Base-by-base conservation (phyloP, 2,113 vertebrate species). In the Malaclemys terrapin region DNA sequence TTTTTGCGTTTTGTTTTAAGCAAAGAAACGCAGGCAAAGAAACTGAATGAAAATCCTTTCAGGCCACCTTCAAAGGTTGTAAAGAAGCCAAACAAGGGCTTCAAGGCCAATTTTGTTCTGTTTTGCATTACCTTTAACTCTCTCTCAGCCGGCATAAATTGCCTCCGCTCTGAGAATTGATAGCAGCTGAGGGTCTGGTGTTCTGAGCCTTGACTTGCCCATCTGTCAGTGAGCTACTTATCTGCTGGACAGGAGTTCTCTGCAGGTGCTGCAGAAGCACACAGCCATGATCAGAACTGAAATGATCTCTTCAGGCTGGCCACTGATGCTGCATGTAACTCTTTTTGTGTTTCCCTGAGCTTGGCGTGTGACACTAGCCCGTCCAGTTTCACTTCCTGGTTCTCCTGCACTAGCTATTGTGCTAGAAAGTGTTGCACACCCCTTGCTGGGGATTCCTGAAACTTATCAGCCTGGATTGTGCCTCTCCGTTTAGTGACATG, bases 121-220 rank as follows among this genome's bases (percentile, higher is more conserved):
- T 72, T 72, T 22, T 72, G 65, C 8, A 10, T 72, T 38, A 72
- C 17, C 19, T 72, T 72, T 72, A 38, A 11, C 35, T 38, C n/a
- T 22, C 16, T n/a, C 38, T 75, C 38, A 38, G n/a, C 9, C 0
- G n/a, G 17, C 2, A 2, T n/a, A 16, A n/a, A 8, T 17, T 16
- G 62, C 35, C 31, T 69, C 17, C 7, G 69, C n/a, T 38, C 17
- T 42, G n/a, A 75, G 59, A 31, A 20, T 22, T 10, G 19, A 42
- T 16, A 38, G 69, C 29, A 7, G 59, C 59, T 31, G 29, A 62
- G 59, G 12, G 3, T 62, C 59, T 31, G 59, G 59, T 6, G 59
- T 29, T 7, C 59, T 62, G 59, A 29, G 59, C 59, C 59, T 35
- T 14, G 29, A 62, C 56, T 57, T 57, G 10, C 56, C 56, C 56